These are phyloP conservation scores for Drosophila eohydei DNA, from an alignment of 2,888 invertebrate genomes.

Conservation along the genomic window DNA sequence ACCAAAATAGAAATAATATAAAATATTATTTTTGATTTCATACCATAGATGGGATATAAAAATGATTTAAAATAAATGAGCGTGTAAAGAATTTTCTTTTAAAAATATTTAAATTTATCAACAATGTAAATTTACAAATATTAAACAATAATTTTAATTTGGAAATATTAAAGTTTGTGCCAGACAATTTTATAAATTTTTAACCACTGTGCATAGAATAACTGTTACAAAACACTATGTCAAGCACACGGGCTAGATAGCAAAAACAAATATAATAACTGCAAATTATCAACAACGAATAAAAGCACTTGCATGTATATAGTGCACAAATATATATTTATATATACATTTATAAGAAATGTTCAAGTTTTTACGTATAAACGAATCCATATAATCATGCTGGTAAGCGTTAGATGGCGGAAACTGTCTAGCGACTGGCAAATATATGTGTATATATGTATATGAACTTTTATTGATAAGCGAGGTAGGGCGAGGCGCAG, in stretches of 20 bases:
- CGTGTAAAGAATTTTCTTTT: background rate
- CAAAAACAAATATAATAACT: constrained; percentile 30
- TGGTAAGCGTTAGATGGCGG: constrained; percentile 38
- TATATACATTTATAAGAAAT: constrained; percentile 24
- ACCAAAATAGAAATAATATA: too few species aligned
- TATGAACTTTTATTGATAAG: constrained; percentile 43
- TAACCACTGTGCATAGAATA: constrained; percentile 45
- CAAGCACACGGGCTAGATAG: constrained; percentile 36
- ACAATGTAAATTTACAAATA: background rate
- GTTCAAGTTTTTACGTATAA: constrained; percentile 13
- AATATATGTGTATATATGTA: constrained; percentile 1
- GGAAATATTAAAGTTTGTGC: background rate
- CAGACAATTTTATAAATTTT: background rate
- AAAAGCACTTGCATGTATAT: background rate
- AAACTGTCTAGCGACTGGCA: constrained; percentile 16
- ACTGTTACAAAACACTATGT: constrained; percentile 9
- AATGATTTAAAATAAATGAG: too few species aligned
- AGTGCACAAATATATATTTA: background rate
- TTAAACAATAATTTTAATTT: background rate
- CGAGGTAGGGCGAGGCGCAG: constrained; percentile 14
- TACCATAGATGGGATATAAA: background rate
- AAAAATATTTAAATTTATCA: background rate
- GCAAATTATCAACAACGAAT: constrained; percentile 20
- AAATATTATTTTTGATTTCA: background rate
- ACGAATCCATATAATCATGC: constrained; percentile 7